Conservation (phyloP, 1,140 invertebrate genomes). For the Caenorhabditis inopinata region DNA sequence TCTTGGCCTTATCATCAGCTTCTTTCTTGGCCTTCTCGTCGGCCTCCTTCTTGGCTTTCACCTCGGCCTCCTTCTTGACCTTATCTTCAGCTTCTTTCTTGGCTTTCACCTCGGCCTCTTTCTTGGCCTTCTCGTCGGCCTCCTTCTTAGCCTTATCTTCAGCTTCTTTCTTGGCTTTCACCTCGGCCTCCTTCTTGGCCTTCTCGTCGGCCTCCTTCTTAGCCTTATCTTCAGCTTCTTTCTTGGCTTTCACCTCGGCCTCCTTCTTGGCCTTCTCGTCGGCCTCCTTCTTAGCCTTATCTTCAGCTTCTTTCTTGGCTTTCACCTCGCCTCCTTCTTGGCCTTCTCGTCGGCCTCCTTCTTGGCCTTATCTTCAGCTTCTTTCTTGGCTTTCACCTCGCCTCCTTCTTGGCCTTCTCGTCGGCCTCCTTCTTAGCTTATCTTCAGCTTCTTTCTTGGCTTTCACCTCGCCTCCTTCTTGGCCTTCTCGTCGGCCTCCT, state of each 20-base stretch:
- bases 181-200: background rate
- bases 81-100: slow-evolving; percentile 9
- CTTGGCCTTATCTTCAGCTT: background rate
- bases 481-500: background rate
- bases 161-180: slow-evolving; percentile 10
- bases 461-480: slow-evolving; percentile 8
- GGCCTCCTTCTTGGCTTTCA: slow-evolving; percentile 15
- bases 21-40: slow-evolving; percentile 11
- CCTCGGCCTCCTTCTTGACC: slow-evolving; percentile 5
- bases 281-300: slow-evolving; percentile 2
- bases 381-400: slow-evolving; percentile 18
- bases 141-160: slow-evolving; percentile 15
- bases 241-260: background rate
- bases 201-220: background rate
- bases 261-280: slow-evolving; percentile 29
- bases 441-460: slow-evolving; percentile 21
- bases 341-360: slow-evolving; percentile 16
- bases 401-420: background rate
- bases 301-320: background rate
- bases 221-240: background rate
- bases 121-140: background rate
- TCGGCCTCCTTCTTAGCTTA: too few relatives aligned
- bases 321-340: background rate
- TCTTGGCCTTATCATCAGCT: background rate
- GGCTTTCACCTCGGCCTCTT: background rate